These are phyloP conservation scores for Conus betulinus DNA, from an alignment of 1,140 invertebrate genomes.

Conservation along the genomic window DNA sequence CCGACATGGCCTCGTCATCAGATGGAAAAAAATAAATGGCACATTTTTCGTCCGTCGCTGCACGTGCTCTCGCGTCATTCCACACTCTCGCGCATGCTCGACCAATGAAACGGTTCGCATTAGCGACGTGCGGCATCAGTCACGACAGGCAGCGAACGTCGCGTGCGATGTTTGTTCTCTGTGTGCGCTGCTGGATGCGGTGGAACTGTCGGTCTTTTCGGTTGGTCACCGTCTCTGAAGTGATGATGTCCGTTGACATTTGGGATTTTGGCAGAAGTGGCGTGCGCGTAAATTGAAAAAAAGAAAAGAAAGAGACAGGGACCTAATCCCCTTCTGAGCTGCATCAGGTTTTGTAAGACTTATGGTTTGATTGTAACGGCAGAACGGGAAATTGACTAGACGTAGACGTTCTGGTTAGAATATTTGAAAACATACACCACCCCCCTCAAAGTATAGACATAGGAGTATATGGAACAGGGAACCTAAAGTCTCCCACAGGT, in stretches of 20 bases:
- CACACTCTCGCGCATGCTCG: constrained; percentile 8
- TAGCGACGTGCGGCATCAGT: constrained; percentile 17
- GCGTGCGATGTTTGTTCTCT: constrained; percentile 23
- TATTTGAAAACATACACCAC: too few species aligned
- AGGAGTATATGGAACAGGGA: too few species aligned
- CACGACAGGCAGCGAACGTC: constrained; percentile 7
- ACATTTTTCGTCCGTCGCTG: neutral
- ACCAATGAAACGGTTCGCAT: constrained; percentile 30
- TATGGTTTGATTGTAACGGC: too few species aligned
- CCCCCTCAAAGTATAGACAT: too few species aligned
- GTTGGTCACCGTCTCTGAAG: neutral
- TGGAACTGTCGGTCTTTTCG: neutral
- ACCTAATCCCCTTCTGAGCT: too few species aligned
- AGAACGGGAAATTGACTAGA: too few species aligned
- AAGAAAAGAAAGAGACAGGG: too few species aligned
- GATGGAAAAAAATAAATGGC: constrained; percentile 20
- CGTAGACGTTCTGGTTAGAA: too few species aligned
- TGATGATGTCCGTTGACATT: constrained; percentile 19
- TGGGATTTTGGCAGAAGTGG: too few species aligned
- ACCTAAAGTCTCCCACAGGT: too few species aligned
- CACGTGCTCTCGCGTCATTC: constrained; percentile 10
- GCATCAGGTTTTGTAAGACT: too few species aligned
- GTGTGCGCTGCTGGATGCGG: neutral
- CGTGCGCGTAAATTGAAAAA: too few species aligned
- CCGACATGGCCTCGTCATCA: neutral